Percentiles rank a stretch among this genome's conserved stretches.
Evolutionary conservation across 2,888 invertebrate genomes (phyloP).

Genomic region (Frankliniella intonsa): DNA sequence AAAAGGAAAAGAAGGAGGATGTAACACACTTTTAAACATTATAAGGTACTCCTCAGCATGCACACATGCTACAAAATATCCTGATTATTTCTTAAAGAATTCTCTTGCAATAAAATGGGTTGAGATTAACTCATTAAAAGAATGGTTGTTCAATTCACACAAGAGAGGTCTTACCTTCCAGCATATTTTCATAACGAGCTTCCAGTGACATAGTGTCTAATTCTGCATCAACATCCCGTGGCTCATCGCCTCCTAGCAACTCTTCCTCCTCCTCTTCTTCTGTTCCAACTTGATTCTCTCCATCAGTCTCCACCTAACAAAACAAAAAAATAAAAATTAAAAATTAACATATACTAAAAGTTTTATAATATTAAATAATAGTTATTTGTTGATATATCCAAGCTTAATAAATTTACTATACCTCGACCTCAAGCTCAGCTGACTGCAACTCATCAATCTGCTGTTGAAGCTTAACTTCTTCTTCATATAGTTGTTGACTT

Average conservation of each 20-base stretch:
- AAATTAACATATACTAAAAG: not conserved
- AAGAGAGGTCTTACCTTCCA: conserved; percentile 51
- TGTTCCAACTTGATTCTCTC: conserved; percentile 56
- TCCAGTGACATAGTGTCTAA: conserved; percentile 55
- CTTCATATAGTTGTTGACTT: conserved; percentile 60
- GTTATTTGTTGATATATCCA: not conserved
- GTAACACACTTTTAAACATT: not conserved
- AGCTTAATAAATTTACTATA: conserved; percentile 40
- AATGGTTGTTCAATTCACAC: too few species aligned
- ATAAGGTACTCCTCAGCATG: not conserved
- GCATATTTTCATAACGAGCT: conserved; percentile 63
- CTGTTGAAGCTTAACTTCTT: conserved; percentile 68
- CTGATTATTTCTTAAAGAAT: not conserved
- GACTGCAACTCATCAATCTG: conserved; percentile 71
- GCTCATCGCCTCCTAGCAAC: conserved; percentile 38
- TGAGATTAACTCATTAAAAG: too few species aligned
- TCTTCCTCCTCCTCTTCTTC: conserved; percentile 43
- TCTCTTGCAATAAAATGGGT: not conserved
- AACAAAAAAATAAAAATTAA: conserved; percentile 29
- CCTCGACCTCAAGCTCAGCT: conserved; percentile 68
- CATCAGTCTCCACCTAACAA: conserved; percentile 53
- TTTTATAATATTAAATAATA: too few species aligned
- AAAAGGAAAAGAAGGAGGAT: not conserved
- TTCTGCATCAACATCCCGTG: conserved; percentile 45
- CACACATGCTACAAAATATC: not conserved